These are phyloP conservation scores for Picus viridis DNA, from an alignment of 2,797 vertebrate species.

Conservation along the genomic window DNA sequence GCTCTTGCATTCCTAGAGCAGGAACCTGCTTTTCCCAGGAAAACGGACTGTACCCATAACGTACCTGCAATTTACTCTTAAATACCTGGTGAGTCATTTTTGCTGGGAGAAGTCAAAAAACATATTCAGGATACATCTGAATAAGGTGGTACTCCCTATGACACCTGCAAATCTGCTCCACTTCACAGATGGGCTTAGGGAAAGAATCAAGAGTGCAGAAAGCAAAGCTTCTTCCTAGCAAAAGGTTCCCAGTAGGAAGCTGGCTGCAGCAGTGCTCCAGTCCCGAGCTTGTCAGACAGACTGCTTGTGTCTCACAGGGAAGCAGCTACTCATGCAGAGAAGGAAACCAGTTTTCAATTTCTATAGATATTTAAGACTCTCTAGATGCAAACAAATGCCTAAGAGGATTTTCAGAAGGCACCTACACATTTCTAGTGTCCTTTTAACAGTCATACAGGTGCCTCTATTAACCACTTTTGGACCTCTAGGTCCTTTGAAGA, in stretches of 20 bases:
- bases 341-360: conserved; percentile 11
- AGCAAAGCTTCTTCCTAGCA: conserved; percentile 14
- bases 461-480: not conserved
- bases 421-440: not conserved
- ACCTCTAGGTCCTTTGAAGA: not conserved
- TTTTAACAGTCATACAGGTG: not conserved
- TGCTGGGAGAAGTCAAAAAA: not conserved
- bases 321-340: not conserved
- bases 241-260: conserved; percentile 10
- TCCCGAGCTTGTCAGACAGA: not conserved
- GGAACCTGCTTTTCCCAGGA: not conserved
- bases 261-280: not conserved
- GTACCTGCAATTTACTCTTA: not conserved
- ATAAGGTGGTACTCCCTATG: not conserved
- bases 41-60: not conserved
- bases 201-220: not conserved
- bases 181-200: not conserved
- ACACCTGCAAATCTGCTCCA: not conserved
- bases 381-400: not conserved
- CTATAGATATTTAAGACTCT: not conserved
- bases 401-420: not conserved
- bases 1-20: not conserved
- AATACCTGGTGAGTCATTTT: not conserved
- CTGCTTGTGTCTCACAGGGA: not conserved
- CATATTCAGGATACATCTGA: not conserved